Percentiles rank a stretch among this genome's conserved stretches.
Evolutionary conservation across 2,888 invertebrate genomes (phyloP).

Genomic region (Spialia ferax): DNA sequence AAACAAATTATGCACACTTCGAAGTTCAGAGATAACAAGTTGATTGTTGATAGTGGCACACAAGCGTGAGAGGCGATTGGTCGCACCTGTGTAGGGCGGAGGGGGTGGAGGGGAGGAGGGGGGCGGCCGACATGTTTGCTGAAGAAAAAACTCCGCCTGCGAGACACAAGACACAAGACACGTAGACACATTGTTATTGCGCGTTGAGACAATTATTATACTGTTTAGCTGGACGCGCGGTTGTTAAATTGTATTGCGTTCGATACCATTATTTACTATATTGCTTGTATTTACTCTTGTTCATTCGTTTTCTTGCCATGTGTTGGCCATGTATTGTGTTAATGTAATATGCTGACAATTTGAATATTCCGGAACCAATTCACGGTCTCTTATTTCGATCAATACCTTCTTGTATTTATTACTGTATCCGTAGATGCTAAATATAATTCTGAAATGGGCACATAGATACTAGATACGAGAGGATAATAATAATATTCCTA

Average conservation of each 20-base stretch:
- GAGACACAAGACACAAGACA: constrained; percentile 55
- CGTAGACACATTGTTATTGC: constrained; percentile 59
- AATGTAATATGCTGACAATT: background rate
- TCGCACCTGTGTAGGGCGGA: constrained; percentile 66
- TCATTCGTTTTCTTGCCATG: background rate
- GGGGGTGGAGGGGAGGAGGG: constrained; percentile 52
- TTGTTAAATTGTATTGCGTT: constrained; percentile 36
- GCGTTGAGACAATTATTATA: constrained; percentile 50
- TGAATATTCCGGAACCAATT: background rate
- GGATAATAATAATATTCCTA: too few relatives aligned
- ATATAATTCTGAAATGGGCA: too few relatives aligned
- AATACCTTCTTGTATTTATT: background rate
- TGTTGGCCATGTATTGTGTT: background rate
- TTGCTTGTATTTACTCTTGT: constrained; percentile 41
- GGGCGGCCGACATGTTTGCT: constrained; percentile 47
- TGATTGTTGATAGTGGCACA: constrained; percentile 61
- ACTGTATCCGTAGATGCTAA: background rate
- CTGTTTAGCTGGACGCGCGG: constrained; percentile 16
- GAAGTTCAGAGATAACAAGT: constrained; percentile 55
- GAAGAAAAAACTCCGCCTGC: constrained; percentile 66
- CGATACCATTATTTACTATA: constrained; percentile 48
- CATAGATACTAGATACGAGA: too few relatives aligned
- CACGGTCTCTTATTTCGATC: constrained; percentile 2
- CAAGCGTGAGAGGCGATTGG: constrained; percentile 64
- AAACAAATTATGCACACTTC: constrained; percentile 11